These are phyloP conservation scores for Illadopsis cleaveri DNA, from an alignment of 2,113 vertebrate species.

Conservation along the genomic window DNA sequence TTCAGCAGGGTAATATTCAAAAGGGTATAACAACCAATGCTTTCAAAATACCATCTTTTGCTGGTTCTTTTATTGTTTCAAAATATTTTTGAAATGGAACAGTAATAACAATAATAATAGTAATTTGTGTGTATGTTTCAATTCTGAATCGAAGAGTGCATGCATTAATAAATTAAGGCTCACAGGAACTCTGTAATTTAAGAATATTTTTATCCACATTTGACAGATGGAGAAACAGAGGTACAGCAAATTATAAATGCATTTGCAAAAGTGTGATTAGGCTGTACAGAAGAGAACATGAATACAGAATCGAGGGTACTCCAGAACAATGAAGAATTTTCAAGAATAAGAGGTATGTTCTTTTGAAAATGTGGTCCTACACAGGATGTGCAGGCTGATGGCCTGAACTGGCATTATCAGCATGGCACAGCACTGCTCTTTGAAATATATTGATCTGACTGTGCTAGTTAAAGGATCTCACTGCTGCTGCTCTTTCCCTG, in stretches of 20 bases:
- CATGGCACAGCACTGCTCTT: not conserved
- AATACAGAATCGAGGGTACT: not conserved
- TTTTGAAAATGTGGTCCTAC: not conserved
- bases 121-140: not conserved
- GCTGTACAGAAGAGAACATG: not conserved
- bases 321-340: not conserved
- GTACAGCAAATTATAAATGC: not conserved
- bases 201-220: not conserved
- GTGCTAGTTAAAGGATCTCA: not conserved
- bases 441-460: not conserved
- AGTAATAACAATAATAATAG: conserved; percentile 8
- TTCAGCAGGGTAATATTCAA: not conserved
- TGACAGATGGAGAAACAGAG: conserved; percentile 34
- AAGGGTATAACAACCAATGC: not conserved
- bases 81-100: conserved; percentile 29
- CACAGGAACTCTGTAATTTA: conserved; percentile 14
- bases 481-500: not conserved
- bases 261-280: conserved; percentile 22
- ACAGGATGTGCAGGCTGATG: not conserved
- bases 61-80: not conserved
- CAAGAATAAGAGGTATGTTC: not conserved
- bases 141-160: not conserved
- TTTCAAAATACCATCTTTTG: conserved; percentile 15
- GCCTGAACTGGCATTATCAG: not conserved
- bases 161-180: conserved; percentile 39